These are phyloP conservation scores for Apis mellifera DNA, from an alignment of 1,140 invertebrate genomes.

Conservation along the genomic window Amel_HAv3.1 CM009941.2:9705501-9706000, in stretches of 20 bases:
- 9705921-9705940: neutral
- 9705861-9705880: conserved; percentile 12
- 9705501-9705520: too few species aligned
- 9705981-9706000: conserved; percentile 1
- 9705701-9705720: conserved; percentile 36
- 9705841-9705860: too few species aligned
- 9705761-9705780: conserved; percentile 36
- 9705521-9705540: neutral
- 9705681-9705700: conserved; percentile 12
- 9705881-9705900: conserved; percentile 60
- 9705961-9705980: neutral
- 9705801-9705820: too few species aligned
- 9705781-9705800: neutral
- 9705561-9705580: neutral
- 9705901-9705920: neutral
- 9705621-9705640: conserved; percentile 7
- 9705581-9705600: neutral
- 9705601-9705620: neutral
- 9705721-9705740: conserved; percentile 32
- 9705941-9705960: neutral
- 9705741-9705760: conserved; percentile 32
- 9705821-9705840: too few species aligned
- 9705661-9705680: neutral
- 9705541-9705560: neutral
- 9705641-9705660: neutral